Conservation (phyloP, 2,797 vertebrate species). For the Arnoldichthys spilopterus region DNA sequence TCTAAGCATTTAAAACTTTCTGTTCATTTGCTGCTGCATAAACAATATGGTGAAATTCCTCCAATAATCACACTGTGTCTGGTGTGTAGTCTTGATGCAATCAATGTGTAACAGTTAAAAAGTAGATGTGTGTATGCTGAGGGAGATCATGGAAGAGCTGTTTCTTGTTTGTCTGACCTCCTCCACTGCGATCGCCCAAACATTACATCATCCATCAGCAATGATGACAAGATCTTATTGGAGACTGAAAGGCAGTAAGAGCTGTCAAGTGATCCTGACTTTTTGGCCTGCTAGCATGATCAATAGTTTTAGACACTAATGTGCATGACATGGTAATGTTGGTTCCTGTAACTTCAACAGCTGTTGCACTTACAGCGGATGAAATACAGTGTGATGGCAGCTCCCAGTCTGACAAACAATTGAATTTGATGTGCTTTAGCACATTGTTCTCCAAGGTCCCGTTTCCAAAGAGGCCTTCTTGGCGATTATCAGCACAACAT, state of each 20-base stretch:
- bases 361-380: slow-evolving; percentile 22
- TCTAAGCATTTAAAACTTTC: too few relatives aligned
- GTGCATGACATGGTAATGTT: not conserved
- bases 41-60: too few relatives aligned
- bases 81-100: not conserved
- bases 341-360: slow-evolving; percentile 21
- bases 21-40: too few relatives aligned
- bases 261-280: not conserved
- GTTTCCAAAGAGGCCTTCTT: not conserved
- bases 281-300: not conserved
- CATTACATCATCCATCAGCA: slow-evolving; percentile 12
- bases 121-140: not conserved
- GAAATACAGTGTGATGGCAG: slow-evolving; percentile 1
- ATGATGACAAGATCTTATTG: slow-evolving; percentile 1
- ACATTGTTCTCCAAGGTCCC: slow-evolving; percentile 14
- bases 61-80: too few relatives aligned
- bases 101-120: not conserved
- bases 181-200: not conserved
- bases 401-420: slow-evolving; percentile 16
- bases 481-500: not conserved
- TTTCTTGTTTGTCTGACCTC: slow-evolving; percentile 1
- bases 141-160: not conserved
- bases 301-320: slow-evolving; percentile 1
- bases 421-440: not conserved
- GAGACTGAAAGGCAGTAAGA: not conserved